Conservation (phyloP, 2,888 invertebrate species). For the Troglohyphantes excavatus region DNA sequence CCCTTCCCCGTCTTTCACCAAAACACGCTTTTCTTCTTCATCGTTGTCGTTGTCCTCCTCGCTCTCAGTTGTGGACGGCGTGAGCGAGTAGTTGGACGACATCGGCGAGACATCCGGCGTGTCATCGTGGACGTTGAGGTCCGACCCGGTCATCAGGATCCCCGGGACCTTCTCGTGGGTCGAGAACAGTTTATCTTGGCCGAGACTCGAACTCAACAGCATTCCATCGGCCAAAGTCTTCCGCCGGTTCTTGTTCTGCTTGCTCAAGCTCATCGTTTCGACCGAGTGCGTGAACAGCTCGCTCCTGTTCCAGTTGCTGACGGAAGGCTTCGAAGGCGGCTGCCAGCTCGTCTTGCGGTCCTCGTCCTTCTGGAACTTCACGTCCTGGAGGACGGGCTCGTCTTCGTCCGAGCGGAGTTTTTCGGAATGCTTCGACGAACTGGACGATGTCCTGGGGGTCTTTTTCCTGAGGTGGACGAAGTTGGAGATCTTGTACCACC, state of each 20-base stretch:
- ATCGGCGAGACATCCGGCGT: conserved; percentile 65
- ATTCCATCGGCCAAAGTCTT: conserved; percentile 59
- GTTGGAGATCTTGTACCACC: conserved; percentile 60
- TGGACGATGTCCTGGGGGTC: neutral
- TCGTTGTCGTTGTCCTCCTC: conserved; percentile 14
- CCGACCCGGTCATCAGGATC: conserved; percentile 53
- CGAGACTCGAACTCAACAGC: conserved; percentile 44
- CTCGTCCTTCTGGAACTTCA: neutral
- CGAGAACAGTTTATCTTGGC: conserved; percentile 34
- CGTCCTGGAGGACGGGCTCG: conserved; percentile 15
- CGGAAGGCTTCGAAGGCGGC: conserved; percentile 59
- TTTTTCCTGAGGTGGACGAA: conserved; percentile 47
- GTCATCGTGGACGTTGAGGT: conserved; percentile 19
- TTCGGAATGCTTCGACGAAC: conserved; percentile 27
- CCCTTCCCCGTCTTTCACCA: neutral
- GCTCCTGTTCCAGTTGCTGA: conserved; percentile 71
- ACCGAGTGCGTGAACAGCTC: conserved; percentile 42
- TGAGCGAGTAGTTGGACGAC: conserved; percentile 73
- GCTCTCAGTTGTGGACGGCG: conserved; percentile 72
- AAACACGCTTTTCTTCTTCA: neutral
- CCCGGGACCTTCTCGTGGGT: conserved; percentile 48
- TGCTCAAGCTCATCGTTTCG: neutral
- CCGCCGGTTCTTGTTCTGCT: conserved; percentile 21
- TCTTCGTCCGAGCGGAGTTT: neutral
- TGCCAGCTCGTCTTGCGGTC: conserved; percentile 52